These are phyloP conservation scores for Oryzias celebensis DNA, from an alignment of 2,113 vertebrate genomes.

Conservation along the genomic window DNA sequence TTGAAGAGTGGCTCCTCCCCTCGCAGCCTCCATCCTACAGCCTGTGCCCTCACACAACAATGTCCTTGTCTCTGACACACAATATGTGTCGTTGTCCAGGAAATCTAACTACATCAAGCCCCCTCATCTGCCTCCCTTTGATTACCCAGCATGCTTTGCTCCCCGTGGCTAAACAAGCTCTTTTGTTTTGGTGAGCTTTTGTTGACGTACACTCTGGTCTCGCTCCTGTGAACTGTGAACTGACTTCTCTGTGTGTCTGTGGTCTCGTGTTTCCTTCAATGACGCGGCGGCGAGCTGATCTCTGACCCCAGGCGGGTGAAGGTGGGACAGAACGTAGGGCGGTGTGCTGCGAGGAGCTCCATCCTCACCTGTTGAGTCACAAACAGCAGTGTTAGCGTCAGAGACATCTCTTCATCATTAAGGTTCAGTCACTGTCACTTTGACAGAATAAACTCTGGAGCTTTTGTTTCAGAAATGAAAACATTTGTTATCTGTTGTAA, in stretches of 20 bases:
- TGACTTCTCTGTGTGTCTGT: conserved; percentile 7
- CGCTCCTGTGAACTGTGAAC: conserved; percentile 9
- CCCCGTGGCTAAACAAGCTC: conserved; percentile 41
- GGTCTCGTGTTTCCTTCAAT: conserved; percentile 30
- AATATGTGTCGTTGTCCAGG: conserved; percentile 62
- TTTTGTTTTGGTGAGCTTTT: conserved; percentile 53
- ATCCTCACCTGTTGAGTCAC: too few species aligned
- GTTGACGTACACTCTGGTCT: conserved; percentile 44
- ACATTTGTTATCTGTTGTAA: too few species aligned
- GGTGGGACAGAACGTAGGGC: not conserved
- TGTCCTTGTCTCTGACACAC: conserved; percentile 58
- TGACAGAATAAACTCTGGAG: too few species aligned
- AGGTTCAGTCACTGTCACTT: too few species aligned
- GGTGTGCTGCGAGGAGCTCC: too few species aligned
- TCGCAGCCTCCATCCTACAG: conserved; percentile 27
- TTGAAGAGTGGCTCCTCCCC: not conserved
- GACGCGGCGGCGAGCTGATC: conserved; percentile 10
- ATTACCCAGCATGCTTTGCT: conserved; percentile 66
- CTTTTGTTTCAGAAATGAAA: too few species aligned
- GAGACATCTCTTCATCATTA: too few species aligned
- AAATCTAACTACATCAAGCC: conserved; percentile 48
- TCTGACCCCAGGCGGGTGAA: not conserved
- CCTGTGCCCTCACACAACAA: conserved; percentile 50
- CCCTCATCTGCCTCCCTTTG: conserved; percentile 46
- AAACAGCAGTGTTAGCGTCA: too few species aligned